Evolutionary conservation across 2,797 vertebrate species (phyloP).

Genomic region (Enteromius paludinosus): DNA sequence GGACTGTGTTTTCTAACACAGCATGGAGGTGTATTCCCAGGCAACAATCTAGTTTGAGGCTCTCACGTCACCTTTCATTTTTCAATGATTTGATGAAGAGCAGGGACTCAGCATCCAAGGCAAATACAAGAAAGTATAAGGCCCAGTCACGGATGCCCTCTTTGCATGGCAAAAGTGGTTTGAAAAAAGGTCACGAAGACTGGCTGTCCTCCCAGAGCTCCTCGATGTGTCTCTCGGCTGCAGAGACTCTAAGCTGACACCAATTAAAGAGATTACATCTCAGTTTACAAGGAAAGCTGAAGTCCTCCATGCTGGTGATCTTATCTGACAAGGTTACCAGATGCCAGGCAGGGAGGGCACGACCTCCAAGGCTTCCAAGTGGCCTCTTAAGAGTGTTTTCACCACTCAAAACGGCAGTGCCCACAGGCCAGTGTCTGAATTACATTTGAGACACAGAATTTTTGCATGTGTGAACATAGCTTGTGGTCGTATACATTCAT

Average conservation of each 20-base stretch:
- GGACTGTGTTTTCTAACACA: neutral
- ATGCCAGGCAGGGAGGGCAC: conserved; percentile 78
- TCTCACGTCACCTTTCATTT: neutral
- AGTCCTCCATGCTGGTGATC: conserved; percentile 82
- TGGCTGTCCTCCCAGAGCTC: conserved; percentile 33
- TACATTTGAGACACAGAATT: neutral
- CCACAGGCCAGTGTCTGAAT: conserved; percentile 40
- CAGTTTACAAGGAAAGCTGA: conserved; percentile 87
- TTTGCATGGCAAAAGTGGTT: conserved; percentile 9
- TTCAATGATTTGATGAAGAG: conserved; percentile 20
- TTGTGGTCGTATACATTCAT: conserved; percentile 30
- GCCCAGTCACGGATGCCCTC: conserved; percentile 13
- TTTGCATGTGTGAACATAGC: conserved; percentile 31
- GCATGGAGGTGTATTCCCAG: conserved; percentile 1
- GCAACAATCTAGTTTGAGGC: conserved; percentile 18
- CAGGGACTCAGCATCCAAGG: neutral
- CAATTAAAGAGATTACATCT: conserved; percentile 99
- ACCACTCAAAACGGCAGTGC: conserved; percentile 26
- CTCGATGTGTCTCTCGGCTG: conserved; percentile 38
- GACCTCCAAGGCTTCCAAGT: conserved; percentile 76
- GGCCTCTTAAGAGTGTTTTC: conserved; percentile 53
- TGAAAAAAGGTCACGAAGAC: conserved; percentile 39
- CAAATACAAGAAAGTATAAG: conserved; percentile 5
- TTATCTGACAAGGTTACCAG: conserved; percentile 89
- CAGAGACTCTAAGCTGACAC: conserved; percentile 74